Conservation (phyloP, 2,113 vertebrate species). For the Spizaetus ornatus region DNA sequence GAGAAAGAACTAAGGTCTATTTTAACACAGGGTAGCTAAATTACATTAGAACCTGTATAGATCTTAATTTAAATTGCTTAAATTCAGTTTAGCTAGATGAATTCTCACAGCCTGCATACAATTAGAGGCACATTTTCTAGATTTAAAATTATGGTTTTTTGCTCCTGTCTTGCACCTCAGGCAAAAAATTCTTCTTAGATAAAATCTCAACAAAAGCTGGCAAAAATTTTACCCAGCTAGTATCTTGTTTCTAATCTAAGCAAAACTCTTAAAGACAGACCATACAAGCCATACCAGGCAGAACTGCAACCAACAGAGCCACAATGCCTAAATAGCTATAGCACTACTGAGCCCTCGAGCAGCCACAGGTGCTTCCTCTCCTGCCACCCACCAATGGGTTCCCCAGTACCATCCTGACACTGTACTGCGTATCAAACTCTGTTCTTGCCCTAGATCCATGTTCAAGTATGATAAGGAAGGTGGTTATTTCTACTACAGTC, state of each 20-base stretch:
- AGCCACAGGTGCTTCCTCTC: not conserved
- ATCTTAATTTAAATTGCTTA: not conserved
- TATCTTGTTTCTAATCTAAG: not conserved
- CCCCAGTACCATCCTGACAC: not conserved
- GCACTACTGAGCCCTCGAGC: not conserved
- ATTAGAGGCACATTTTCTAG: not conserved
- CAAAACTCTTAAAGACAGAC: not conserved
- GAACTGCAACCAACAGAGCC: not conserved
- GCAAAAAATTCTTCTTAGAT: not conserved
- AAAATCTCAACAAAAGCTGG: not conserved
- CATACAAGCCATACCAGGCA: not conserved
- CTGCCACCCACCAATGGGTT: rapidly evolving
- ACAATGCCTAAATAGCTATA: not conserved
- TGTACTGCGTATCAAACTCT: not conserved
- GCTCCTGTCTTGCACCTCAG: not conserved
- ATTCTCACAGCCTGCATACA: not conserved
- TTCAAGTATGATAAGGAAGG: not conserved
- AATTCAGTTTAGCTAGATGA: not conserved
- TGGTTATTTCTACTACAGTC: not conserved
- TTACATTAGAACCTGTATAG: not conserved
- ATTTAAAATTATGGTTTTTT: not conserved
- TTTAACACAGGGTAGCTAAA: not conserved
- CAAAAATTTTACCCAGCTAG: not conserved
- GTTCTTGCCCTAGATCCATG: not conserved
- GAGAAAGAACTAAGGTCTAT: not conserved